Base-by-base conservation (phyloP, 2,888 invertebrate genomes). In the Aricia artaxerxes region DNA sequence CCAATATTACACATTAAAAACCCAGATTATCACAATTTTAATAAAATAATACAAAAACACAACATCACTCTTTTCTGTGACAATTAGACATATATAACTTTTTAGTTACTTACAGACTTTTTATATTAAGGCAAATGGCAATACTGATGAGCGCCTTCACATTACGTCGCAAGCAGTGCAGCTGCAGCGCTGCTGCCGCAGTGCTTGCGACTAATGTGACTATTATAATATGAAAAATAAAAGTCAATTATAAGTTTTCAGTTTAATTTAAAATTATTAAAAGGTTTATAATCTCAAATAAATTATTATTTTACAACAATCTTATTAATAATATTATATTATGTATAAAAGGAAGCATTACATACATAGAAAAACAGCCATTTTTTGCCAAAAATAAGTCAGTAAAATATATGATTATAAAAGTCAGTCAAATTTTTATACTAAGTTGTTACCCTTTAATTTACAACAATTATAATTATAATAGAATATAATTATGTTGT, bases 261-360 rank as follows among this genome's bases (percentile, higher is more conserved):
- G 4, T 57, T 76, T 76, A 57, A 69, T 35, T 76, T 57, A 53
- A 16, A 76, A 53, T 53, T 13, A 53, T 53, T 53, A 53, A 7
- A 35, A 75, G 13, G 24, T 35, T 11, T 35, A 57, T 76, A 76
- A 76, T 76, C 76, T 76, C 76, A 49, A 76, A 76, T 76, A 76
- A 76, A 53, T 76, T 53, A 76, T 53, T 76, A 69, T 35, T 2
- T 69, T 69, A 69, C 31, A 69, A 69, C 31, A 69, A 69, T 13
- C 0, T 69, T 9, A 9, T 9, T 24, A 24, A 61, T 61, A 44
- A 44, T 44, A 0, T 4, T 0, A 5, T 4, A 6, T 7, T 7
- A 11, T 69, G 2, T 69, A 69, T 24, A 64, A 31, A 69, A 69
- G 13, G 69, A 69, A 69, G 69, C 35, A 69, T 69, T 69, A 35